phyloP scores from a whole-genome alignment of 2,888 invertebrate genomes.

The Sinopyrophorus schimmeli region DNA sequence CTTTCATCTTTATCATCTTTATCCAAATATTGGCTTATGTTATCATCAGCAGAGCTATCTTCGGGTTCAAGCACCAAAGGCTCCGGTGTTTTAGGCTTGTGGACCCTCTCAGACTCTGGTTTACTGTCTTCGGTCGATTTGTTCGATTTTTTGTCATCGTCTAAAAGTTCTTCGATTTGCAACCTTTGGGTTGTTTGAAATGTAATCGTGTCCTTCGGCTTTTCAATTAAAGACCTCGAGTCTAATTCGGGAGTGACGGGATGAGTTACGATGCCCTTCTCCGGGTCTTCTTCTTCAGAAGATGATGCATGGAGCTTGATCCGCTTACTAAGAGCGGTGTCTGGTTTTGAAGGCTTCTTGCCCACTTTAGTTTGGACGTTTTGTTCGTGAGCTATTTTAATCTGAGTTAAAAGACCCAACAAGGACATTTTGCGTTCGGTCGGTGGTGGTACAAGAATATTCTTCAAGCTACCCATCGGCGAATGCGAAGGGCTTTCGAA shows the following conservation, averaged over 20 bases:
- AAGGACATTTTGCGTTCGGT: constrained; percentile 22
- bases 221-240: no score
- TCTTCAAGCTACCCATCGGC: constrained; percentile 15
- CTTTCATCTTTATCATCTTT: constrained; percentile 44
- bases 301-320: neutral
- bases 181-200: no score
- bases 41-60: constrained; percentile 50
- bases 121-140: constrained; percentile 5
- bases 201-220: no score
- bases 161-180: constrained; percentile 17
- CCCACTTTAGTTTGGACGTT: constrained; percentile 13
- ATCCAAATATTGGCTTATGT: constrained; percentile 54
- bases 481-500: constrained; percentile 24
- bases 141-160: constrained; percentile 12
- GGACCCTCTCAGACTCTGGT: constrained; percentile 7
- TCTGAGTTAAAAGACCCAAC: constrained; percentile 21
- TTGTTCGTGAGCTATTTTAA: constrained; percentile 19
- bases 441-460: constrained; percentile 1
- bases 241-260: no score
- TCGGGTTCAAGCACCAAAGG: constrained; percentile 42
- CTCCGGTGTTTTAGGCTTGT: constrained; percentile 19
- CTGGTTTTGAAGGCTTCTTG: constrained; percentile 3
- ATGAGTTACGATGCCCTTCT: no score
- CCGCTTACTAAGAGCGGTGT: neutral
- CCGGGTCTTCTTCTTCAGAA: no score